Conservation (phyloP, 2,888 invertebrate species). For the Furcula furcula region DNA sequence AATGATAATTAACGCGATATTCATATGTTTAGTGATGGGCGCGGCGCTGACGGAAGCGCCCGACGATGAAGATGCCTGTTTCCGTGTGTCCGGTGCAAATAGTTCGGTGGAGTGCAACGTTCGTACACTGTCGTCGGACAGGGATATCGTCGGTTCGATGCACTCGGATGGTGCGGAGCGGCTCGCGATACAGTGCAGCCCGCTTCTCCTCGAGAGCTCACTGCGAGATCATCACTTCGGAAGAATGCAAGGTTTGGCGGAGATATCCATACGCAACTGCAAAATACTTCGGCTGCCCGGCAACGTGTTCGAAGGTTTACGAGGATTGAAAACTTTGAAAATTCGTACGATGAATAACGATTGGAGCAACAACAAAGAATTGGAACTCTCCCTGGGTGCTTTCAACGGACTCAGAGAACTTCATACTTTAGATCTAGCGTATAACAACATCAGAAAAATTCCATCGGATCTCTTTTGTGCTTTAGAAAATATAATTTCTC, state of each 20-base stretch:
- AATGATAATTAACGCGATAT: conserved; percentile 78
- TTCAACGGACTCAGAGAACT: conserved; percentile 90
- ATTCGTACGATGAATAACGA: conserved; percentile 90
- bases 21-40: conserved; percentile 80
- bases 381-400: conserved; percentile 87
- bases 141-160: conserved; percentile 83
- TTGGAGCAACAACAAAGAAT: conserved; percentile 86
- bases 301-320: conserved; percentile 90
- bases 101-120: conserved; percentile 83
- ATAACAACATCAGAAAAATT: conserved; percentile 90
- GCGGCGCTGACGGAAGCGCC: conserved; percentile 78
- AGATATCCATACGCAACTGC: conserved; percentile 88
- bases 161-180: conserved; percentile 87
- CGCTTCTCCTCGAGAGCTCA: conserved; percentile 84
- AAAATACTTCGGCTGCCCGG: conserved; percentile 89
- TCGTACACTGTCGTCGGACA: conserved; percentile 86
- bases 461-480: conserved; percentile 91
- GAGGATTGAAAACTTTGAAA: conserved; percentile 88
- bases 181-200: conserved; percentile 87
- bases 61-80: conserved; percentile 68
- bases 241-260: conserved; percentile 88
- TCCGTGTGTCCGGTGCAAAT: conserved; percentile 66
- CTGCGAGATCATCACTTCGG: conserved; percentile 87
- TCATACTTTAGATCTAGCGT: conserved; percentile 88
- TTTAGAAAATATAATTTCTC: conserved; percentile 88